phyloP scores from a whole-genome alignment of 2,113 vertebrate species.

The Chinchilla lanigera region DNA sequence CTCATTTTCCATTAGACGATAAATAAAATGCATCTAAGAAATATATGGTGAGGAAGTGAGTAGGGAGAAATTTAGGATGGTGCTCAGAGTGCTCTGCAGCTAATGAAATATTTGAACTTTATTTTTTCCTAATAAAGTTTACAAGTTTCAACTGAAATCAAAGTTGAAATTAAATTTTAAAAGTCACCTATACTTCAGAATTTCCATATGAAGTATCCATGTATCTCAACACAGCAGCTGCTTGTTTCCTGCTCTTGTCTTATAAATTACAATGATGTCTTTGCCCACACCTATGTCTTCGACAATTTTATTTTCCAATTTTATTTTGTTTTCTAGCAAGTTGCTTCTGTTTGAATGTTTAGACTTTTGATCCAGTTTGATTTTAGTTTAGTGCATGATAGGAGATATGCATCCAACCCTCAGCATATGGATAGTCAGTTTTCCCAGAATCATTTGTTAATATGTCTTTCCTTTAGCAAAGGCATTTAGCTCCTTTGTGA shows the following conservation, averaged over 20 bases:
- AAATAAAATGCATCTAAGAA: conserved; percentile 22
- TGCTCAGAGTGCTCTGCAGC: not conserved
- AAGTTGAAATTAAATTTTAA: conserved; percentile 24
- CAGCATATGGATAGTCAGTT: not conserved
- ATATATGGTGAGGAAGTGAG: not conserved
- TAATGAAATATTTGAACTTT: conserved; percentile 4
- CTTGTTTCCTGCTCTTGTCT: not conserved
- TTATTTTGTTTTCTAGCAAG: not conserved
- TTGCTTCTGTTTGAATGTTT: not conserved
- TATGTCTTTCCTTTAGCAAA: not conserved
- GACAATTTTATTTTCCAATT: not conserved
- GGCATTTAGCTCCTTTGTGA: not conserved
- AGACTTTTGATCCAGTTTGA: not conserved
- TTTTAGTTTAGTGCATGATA: not conserved
- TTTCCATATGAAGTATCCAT: conserved; percentile 36
- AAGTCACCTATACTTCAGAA: not conserved
- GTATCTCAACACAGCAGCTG: not conserved
- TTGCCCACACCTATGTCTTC: not conserved
- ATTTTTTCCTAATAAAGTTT: conserved; percentile 4
- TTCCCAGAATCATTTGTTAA: not conserved
- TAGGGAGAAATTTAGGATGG: not conserved
- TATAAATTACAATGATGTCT: conserved; percentile 67
- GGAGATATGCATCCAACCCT: not conserved
- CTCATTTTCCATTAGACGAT: not conserved
- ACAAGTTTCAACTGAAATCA: not conserved